Evolutionary conservation across 2,113 vertebrate genomes (phyloP).

Genomic region (Sakesphorus luctuosus): DNA sequence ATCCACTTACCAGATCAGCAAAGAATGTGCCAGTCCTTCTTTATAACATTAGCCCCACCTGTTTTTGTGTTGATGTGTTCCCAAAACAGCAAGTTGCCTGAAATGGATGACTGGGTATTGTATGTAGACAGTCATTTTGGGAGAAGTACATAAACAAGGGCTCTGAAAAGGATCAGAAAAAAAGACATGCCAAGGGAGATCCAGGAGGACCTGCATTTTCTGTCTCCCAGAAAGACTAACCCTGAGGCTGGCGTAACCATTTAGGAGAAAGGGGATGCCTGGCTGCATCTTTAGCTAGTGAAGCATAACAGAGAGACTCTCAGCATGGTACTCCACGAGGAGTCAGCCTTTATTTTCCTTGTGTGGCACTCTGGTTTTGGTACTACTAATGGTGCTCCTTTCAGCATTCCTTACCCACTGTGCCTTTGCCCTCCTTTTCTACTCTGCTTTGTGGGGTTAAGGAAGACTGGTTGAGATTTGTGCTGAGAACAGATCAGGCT

Average conservation of each 20-base stretch:
- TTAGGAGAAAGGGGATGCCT: not conserved
- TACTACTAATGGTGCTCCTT: not conserved
- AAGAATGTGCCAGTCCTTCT: not conserved
- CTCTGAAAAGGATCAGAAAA: not conserved
- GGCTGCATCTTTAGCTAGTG: not conserved
- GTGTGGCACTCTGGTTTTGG: not conserved
- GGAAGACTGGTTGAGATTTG: not conserved
- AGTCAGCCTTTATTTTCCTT: not conserved
- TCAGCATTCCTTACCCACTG: not conserved
- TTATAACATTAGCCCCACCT: not conserved
- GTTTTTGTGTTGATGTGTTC: not conserved
- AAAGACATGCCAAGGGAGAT: not conserved
- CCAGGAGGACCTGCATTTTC: not conserved
- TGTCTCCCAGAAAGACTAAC: not conserved
- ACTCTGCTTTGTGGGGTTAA: not conserved
- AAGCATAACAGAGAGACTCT: not conserved
- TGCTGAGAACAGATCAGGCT: not conserved
- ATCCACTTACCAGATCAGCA: not conserved
- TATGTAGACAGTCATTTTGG: not conserved
- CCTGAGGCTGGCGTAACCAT: not conserved
- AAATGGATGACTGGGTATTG: not conserved
- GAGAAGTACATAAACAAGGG: not conserved
- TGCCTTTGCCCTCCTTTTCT: not conserved
- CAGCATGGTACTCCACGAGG: not conserved
- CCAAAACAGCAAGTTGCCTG: not conserved